Conservation (phyloP, 1,140 invertebrate species). For the Drosophila seguyi region DNA sequence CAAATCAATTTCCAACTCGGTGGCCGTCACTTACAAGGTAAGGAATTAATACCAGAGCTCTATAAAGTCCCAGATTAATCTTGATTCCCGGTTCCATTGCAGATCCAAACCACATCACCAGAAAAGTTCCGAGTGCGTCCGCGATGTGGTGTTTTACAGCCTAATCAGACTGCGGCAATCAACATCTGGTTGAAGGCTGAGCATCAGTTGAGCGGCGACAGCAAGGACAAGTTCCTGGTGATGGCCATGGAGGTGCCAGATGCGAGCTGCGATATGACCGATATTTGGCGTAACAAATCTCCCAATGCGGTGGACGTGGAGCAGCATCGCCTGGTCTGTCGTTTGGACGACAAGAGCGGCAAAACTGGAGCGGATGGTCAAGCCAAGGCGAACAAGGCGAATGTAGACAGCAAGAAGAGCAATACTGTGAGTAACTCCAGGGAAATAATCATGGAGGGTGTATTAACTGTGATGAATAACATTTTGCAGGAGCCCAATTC, state of each 20-base stretch:
- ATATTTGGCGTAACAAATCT: constrained; percentile 62
- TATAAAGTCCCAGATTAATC: not conserved
- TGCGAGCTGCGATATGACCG: constrained; percentile 43
- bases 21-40: constrained; percentile 68
- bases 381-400: not conserved
- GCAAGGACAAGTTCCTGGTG: constrained; percentile 81
- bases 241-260: constrained; percentile 57
- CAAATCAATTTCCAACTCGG: constrained; percentile 32
- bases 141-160: constrained; percentile 90
- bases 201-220: constrained; percentile 49
- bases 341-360: constrained; percentile 14
- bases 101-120: constrained; percentile 87
- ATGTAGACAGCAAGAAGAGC: not conserved
- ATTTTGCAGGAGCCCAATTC: constrained; percentile 2
- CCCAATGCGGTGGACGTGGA: constrained; percentile 55
- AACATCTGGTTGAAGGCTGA: constrained; percentile 73
- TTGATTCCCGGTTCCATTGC: constrained; percentile 45
- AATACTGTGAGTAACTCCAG: not conserved
- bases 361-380: not conserved
- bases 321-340: constrained; percentile 74
- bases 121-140: constrained; percentile 96
- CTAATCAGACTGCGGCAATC: constrained; percentile 85
- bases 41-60: not conserved
- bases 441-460: not conserved
- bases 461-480: not conserved